Evolutionary conservation across 2,888 invertebrate genomes (phyloP).

Genomic region (Vannuccia rotundouncinata): DNA sequence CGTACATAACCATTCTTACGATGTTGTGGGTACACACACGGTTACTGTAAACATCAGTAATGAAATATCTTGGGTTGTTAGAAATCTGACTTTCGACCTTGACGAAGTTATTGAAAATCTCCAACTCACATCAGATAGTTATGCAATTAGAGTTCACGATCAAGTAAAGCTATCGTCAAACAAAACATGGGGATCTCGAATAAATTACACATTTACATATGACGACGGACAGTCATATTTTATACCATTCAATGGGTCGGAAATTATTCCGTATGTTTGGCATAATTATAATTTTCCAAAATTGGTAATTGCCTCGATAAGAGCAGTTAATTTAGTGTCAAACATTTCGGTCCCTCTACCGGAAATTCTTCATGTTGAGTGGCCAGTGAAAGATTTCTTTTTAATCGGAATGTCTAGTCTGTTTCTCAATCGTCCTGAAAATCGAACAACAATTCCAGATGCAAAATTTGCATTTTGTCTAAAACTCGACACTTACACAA

Average conservation of each 20-base stretch:
- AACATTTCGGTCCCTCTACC: background rate
- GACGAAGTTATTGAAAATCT: background rate
- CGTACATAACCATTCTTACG: background rate
- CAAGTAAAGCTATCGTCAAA: background rate
- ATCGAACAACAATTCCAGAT: background rate
- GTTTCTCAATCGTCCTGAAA: background rate
- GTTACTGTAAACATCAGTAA: background rate
- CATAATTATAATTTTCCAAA: background rate
- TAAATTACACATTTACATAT: background rate
- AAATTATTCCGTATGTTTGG: background rate
- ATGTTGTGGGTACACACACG: background rate
- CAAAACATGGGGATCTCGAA: background rate
- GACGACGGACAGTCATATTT: background rate
- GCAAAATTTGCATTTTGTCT: background rate
- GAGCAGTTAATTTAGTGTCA: background rate
- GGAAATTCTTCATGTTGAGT: background rate
- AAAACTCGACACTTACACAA: background rate
- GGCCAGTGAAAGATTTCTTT: background rate
- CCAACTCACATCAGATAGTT: background rate
- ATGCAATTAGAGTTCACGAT: background rate
- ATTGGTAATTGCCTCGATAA: background rate
- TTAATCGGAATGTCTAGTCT: background rate
- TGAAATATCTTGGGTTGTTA: background rate
- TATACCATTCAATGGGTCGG: background rate
- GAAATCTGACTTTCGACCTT: background rate